phyloP scores from a whole-genome alignment of 2,888 invertebrate species.

The Drosophila subsilvestris region DNA sequence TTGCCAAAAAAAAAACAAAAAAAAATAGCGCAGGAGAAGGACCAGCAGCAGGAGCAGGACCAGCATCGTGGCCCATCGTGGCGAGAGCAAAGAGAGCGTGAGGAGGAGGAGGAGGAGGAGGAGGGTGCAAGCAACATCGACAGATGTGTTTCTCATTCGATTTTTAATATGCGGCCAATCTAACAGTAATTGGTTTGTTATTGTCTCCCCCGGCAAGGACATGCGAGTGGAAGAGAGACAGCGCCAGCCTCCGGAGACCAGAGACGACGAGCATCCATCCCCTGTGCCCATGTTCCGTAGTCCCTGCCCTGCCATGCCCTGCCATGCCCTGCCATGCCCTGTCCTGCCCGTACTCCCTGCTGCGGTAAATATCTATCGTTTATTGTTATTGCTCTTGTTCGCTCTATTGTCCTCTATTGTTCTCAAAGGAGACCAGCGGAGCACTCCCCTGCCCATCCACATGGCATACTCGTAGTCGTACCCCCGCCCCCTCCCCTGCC shows the following conservation, averaged over 20 bases:
- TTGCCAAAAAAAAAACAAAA: constrained; percentile 61
- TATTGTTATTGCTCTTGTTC: constrained; percentile 72
- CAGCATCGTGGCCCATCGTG: background rate
- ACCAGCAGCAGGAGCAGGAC: background rate
- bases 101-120: constrained; percentile 6
- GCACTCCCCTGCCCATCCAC: constrained; percentile 30
- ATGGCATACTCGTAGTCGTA: constrained; percentile 24
- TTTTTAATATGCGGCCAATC: constrained; percentile 85
- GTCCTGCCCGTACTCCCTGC: constrained; percentile 59
- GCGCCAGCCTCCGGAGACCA: constrained; percentile 53
- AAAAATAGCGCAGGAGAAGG: background rate
- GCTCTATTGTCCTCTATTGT: constrained; percentile 76
- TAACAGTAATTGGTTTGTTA: constrained; percentile 84
- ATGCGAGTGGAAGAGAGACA: constrained; percentile 37
- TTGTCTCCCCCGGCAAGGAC: constrained; percentile 65
- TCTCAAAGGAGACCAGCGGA: constrained; percentile 52
- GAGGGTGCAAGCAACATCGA: constrained; percentile 69
- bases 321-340: no score
- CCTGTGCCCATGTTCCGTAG: constrained; percentile 5
- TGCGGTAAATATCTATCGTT: constrained; percentile 81
- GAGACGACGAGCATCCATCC: constrained; percentile 27
- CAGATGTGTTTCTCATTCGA: constrained; percentile 85
- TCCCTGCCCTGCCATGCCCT: no score
- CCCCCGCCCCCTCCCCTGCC: background rate
- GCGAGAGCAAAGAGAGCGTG: background rate